Base-by-base conservation (phyloP, 2,113 vertebrate genomes). In the Indicator maculatus region DNA sequence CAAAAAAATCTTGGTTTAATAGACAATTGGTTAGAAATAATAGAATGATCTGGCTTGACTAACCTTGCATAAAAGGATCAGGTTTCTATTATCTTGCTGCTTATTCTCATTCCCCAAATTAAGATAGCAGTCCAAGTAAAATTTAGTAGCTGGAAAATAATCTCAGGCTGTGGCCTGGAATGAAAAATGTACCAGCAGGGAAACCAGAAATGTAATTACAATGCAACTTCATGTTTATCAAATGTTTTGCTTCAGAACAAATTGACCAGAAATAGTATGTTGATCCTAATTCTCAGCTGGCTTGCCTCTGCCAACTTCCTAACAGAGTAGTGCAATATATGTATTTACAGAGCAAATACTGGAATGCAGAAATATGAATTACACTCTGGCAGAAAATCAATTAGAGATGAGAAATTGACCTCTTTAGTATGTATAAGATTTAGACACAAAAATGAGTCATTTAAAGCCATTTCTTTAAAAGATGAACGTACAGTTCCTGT, bases 141-240 rank as follows among this genome's bases (percentile, higher is more conserved):
- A 60, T 0, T 52, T 31, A 88, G n/a, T 63, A 52, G 31, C 31
- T 93, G 41, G 76, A 70, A 90, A 91, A 23, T 7, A 2, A 41
- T 74, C 28, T 89, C 67, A 85, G 27, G 11, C 36, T 76, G 21
- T 39, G 52, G 17, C 33, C 38, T 89, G 23, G 16, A 89, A 81
- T 36, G n/a, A 7, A 80, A 33, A 91, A 64, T 18, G 33, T 36
- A 64, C 47, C 60, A 30, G 50, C 28, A 88, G 33, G 21, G 71
- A 88, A 93, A 89, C 10, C 24, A 47, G n/a, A 91, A 71, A 80
- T 64, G 19, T 74, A 89, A 91, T 85, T 74, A 70, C 55, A 74
- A 17, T 67, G 41, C 41, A 92, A 69, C 41, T 92, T 73, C 55
- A 52, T 79, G 23, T 76, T 94, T 83, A 89, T 83, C 26, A 53